Base-by-base conservation (phyloP, 2,888 invertebrate genomes). In the Craniophora ligustri region DNA sequence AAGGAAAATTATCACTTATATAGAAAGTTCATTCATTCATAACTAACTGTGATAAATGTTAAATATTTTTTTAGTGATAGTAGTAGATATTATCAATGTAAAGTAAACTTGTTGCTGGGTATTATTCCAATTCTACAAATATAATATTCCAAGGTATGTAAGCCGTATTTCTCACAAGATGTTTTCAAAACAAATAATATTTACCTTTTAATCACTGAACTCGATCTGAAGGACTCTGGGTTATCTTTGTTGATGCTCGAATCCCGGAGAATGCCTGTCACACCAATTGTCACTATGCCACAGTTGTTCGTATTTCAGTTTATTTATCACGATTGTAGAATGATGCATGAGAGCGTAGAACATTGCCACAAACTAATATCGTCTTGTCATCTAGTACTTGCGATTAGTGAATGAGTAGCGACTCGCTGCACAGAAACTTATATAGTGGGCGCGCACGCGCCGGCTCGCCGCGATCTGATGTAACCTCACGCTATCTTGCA, bases 251-350 rank as follows among this genome's bases (percentile, higher is more conserved):
- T 92, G 93, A 67, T 90, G 84, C 61, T 92, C 89, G 78, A 90
- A 92, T 63, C 86, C 84, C 72, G 92, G 92, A 49, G 91, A 90
- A 86, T 92, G 89, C 77, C 91, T 89, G 73, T 89, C 88, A 81
- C 92, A 90, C 87, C 87, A 91, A 82, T 92, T 91, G 81, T 93
- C 92, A 92, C 92, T 91, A 78, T 90, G 86, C 93, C 93, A 93
- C 91, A 87, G 89, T 87, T 91, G 91, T 87, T 89, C 89, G 88
- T 87, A 84, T 77, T 86, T 81, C 36, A 80, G 79, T 81, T 86
- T 83, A 74, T 79, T 84, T 79, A 83, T 85, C 75, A 84, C 82
- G 75, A 80, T 79, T 78, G 82, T 78, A 80, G 80, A 75, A 79
- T 84, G 75, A 88, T 87, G 79, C 91, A 91, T 89, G 89, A 83